Evolutionary conservation across 2,113 vertebrate species (phyloP).

Genomic region (Microcebus tavaratra): DNA sequence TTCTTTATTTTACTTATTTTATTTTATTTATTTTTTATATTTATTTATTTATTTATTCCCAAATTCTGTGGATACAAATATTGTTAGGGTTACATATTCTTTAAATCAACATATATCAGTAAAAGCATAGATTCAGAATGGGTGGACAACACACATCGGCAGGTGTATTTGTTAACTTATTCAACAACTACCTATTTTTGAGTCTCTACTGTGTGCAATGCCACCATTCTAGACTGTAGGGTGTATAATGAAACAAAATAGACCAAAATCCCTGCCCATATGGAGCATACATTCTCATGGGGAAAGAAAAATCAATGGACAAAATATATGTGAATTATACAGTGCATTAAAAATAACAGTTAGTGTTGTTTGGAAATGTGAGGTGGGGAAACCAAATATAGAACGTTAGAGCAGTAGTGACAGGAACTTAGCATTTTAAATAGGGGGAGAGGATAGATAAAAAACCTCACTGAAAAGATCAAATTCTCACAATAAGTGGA

Average conservation of each 20-base stretch:
- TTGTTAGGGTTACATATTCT: not conserved
- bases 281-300: rapidly evolving
- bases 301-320: not conserved
- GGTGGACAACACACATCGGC: no score
- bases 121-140: not conserved
- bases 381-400: not conserved
- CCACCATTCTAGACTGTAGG: not conserved
- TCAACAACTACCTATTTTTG: not conserved
- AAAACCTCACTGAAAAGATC: not conserved
- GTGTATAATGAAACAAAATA: not conserved
- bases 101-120: not conserved
- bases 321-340: not conserved
- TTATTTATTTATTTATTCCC: no score
- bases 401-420: not conserved
- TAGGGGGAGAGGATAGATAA: not conserved
- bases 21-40: no score
- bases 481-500: not conserved
- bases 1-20: not conserved
- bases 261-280: not conserved
- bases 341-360: not conserved
- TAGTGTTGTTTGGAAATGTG: not conserved
- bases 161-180: not conserved
- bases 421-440: not conserved
- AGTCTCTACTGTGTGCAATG: not conserved
- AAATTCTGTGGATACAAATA: no score